phyloP scores from a whole-genome alignment of 2,888 invertebrate species.

The Hirtodrosophila confusa region DNA sequence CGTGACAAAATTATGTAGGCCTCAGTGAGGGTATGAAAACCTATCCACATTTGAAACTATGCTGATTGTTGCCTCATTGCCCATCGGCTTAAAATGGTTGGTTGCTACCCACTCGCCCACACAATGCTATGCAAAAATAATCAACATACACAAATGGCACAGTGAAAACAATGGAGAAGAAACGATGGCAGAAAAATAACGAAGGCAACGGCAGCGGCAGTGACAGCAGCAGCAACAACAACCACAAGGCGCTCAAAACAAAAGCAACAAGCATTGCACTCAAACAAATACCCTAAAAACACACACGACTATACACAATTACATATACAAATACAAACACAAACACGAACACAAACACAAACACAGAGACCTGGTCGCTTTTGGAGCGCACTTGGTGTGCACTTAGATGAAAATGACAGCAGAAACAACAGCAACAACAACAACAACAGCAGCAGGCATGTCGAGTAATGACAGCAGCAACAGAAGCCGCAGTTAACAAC shows the following conservation, averaged over 20 bases:
- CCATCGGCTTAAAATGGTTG: constrained; percentile 42
- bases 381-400: constrained; percentile 73
- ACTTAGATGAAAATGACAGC: constrained; percentile 72
- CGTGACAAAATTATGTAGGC: neutral
- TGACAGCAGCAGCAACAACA: constrained; percentile 24
- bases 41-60: constrained; percentile 19
- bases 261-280: constrained; percentile 68
- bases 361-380: constrained; percentile 52
- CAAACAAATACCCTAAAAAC: constrained; percentile 41
- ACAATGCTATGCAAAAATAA: constrained; percentile 66
- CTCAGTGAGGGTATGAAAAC: neutral
- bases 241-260: constrained; percentile 39
- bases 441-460: constrained; percentile 35
- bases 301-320: constrained; percentile 5
- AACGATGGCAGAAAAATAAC: constrained; percentile 1
- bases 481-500: constrained; percentile 68
- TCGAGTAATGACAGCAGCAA: constrained; percentile 60
- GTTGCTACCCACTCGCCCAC: constrained; percentile 31
- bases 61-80: constrained; percentile 38
- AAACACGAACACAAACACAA: constrained; percentile 19
- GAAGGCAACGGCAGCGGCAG: constrained; percentile 28
- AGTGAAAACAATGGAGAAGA: constrained; percentile 23
- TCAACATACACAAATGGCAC: constrained; percentile 63
- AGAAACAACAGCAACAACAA: constrained; percentile 38
- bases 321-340: constrained; percentile 5